Conservation (phyloP, 2,888 invertebrate species). For the Steinernema scapterisci region DNA sequence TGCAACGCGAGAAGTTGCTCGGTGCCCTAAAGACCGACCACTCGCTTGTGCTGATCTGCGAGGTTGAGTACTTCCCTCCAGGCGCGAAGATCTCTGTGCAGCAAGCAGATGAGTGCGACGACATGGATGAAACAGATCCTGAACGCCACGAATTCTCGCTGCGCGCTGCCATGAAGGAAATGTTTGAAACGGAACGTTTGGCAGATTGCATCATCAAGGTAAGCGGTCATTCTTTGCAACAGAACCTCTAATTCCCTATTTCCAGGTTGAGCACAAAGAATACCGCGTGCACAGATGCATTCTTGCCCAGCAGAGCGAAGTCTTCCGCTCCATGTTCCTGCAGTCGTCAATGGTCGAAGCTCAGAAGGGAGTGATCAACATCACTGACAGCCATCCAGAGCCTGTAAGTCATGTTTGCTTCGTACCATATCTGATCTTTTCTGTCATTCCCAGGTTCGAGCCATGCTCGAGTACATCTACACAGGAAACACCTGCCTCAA, state of each 20-base stretch:
- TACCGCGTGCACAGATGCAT: conserved; percentile 62
- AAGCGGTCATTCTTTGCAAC: background rate
- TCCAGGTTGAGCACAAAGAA: conserved; percentile 54
- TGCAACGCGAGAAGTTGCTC: conserved; percentile 58
- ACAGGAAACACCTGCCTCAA: conserved; percentile 50
- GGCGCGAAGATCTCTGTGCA: conserved; percentile 58
- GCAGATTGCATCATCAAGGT: conserved; percentile 62
- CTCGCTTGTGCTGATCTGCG: conserved; percentile 59
- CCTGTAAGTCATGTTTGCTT: conserved; percentile 51
- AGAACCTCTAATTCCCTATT: background rate
- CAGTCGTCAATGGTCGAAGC: conserved; percentile 63
- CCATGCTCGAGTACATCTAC: conserved; percentile 65
- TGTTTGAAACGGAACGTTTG: conserved; percentile 60
- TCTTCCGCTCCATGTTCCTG: conserved; percentile 62
- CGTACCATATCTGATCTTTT: no score
- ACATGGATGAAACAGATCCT: conserved; percentile 43
- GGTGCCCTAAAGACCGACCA: conserved; percentile 58
- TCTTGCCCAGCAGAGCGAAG: conserved; percentile 59
- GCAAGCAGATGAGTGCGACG: conserved; percentile 51
- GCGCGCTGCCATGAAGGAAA: conserved; percentile 40
- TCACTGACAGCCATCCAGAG: conserved; percentile 59
- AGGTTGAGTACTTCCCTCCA: conserved; percentile 54
- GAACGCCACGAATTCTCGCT: conserved; percentile 37
- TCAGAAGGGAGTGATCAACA: conserved; percentile 58
- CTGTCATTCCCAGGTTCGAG: conserved; percentile 52